phyloP scores from a whole-genome alignment of 2,797 vertebrate species.

The Todus mexicanus region DNA sequence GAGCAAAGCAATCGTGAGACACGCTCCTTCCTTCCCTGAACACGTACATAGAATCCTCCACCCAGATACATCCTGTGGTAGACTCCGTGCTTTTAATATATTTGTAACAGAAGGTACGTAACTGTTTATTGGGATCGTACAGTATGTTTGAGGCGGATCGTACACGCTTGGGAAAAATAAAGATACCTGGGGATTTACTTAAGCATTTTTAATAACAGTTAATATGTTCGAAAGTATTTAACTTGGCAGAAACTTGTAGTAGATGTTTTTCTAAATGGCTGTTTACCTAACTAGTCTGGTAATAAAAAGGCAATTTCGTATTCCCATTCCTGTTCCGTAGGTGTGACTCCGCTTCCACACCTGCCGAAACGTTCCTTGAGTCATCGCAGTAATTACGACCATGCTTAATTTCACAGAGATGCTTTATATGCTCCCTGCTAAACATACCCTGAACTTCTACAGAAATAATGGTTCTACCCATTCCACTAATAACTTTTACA shows the following conservation, averaged over 20 bases:
- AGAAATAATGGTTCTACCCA: neutral
- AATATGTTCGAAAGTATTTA: neutral
- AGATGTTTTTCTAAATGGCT: neutral
- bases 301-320: neutral
- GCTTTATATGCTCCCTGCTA: neutral
- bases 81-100: neutral
- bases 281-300: neutral
- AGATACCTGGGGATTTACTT: neutral
- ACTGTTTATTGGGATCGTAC: neutral
- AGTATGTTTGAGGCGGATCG: neutral
- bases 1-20: neutral
- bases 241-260: neutral
- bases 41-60: neutral
- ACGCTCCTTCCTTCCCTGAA: neutral
- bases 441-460: neutral
- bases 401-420: neutral
- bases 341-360: neutral
- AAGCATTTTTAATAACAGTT: neutral
- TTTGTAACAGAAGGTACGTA: neutral
- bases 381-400: neutral
- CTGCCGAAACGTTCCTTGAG: neutral
- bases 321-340: neutral
- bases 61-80: neutral
- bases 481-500: neutral
- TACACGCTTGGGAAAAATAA: neutral